Percentiles rank a stretch among this genome's conserved stretches.
These are phyloP conservation scores for Frankliniella intonsa DNA, from an alignment of 2,888 invertebrate genomes.

Conservation along the genomic window DNA sequence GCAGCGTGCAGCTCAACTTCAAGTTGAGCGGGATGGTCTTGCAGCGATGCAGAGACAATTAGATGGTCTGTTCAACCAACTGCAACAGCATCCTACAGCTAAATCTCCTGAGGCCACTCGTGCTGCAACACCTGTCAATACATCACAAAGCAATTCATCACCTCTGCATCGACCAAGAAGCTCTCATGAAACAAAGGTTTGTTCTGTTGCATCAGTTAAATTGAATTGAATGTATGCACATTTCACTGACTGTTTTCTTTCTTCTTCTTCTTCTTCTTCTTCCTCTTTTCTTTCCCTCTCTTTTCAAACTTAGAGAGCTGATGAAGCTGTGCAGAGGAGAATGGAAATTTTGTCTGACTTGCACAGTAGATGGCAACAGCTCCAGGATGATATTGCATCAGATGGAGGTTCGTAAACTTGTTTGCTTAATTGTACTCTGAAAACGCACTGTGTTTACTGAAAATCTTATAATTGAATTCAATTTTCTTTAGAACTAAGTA, in stretches of 20 bases:
- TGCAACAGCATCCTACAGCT: not conserved
- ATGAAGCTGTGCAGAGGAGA: not conserved
- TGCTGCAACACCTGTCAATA: not conserved
- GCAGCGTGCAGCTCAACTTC: not conserved
- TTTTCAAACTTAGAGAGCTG: not conserved
- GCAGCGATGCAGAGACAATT: not conserved
- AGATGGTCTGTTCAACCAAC: not conserved
- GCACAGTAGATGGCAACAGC: conserved; percentile 2
- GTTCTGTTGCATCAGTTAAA: not conserved
- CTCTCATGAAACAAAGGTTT: not conserved
- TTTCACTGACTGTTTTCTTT: not conserved
- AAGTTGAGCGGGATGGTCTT: conserved; percentile 5
- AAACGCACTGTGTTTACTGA: not conserved
- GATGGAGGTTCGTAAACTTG: not conserved
- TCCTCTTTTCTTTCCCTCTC: too few species aligned
- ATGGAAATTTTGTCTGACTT: conserved; percentile 2
- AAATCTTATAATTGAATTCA: too few species aligned
- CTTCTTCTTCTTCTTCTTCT: not conserved
- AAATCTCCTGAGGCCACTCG: not conserved
- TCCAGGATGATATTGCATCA: not conserved
- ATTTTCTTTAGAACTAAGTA: not conserved
- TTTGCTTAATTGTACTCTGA: not conserved
- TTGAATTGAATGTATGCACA: not conserved
- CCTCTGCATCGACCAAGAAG: not conserved
- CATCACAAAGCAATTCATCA: not conserved